Evolutionary conservation across 1,140 invertebrate species (phyloP).

Genomic region (Caenorhabditis inopinata): DNA sequence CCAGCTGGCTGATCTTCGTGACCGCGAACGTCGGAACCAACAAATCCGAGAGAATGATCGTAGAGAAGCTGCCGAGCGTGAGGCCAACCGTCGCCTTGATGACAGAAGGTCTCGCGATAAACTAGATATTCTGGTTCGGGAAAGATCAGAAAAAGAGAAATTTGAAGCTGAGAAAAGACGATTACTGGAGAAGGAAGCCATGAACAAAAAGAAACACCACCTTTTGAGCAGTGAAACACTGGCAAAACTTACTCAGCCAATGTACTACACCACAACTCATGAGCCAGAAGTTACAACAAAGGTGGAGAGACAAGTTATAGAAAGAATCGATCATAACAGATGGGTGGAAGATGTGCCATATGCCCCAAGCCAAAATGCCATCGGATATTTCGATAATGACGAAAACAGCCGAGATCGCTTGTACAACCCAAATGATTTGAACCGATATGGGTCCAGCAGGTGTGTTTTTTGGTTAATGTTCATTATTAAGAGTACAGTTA

Average conservation of each 20-base stretch:
- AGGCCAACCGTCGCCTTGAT: conserved; percentile 37
- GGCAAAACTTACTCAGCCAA: conserved; percentile 59
- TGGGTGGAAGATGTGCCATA: conserved; percentile 58
- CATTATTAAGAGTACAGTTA: too few relatives aligned
- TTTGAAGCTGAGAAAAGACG: conserved; percentile 57
- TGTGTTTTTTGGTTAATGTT: neutral
- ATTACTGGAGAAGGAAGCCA: conserved; percentile 45
- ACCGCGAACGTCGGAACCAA: conserved; percentile 52
- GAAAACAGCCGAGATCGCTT: conserved; percentile 53
- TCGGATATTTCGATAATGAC: conserved; percentile 33
- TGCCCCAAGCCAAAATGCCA: conserved; percentile 6
- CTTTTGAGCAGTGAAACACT: conserved; percentile 64
- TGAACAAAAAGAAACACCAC: conserved; percentile 50
- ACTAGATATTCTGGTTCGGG: conserved; percentile 55
- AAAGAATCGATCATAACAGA: conserved; percentile 63
- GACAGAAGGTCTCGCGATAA: conserved; percentile 58
- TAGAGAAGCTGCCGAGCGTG: conserved; percentile 42
- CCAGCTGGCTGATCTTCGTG: conserved; percentile 57
- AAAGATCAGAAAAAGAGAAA: conserved; percentile 59
- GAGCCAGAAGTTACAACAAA: conserved; percentile 65
- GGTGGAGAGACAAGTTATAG: conserved; percentile 58
- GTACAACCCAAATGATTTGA: conserved; percentile 53
- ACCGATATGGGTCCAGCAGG: conserved; percentile 40
- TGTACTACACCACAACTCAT: conserved; percentile 58
- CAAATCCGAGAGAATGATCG: conserved; percentile 7